Evolutionary conservation across 2,113 vertebrate species (phyloP).

Genomic region (Gambusia holbrooki): DNA sequence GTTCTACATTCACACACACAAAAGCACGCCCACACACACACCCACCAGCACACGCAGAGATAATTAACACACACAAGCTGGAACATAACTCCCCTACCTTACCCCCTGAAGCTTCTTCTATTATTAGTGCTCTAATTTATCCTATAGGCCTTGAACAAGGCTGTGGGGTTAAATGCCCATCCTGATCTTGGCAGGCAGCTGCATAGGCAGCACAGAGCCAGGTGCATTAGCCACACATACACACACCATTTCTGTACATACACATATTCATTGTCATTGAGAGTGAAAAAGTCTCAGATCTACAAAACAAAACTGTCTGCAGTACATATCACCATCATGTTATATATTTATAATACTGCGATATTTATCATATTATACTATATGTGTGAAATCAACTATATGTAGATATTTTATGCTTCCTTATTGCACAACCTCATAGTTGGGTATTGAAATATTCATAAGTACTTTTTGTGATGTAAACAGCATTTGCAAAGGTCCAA

Average conservation of each 20-base stretch:
- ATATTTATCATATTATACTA: rapidly evolving
- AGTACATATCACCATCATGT: not conserved
- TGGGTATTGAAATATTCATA: not conserved
- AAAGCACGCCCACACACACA: not conserved
- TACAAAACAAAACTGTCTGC: not conserved
- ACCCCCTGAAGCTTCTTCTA: conserved; percentile 17
- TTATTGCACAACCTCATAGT: not conserved
- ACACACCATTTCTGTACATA: not conserved
- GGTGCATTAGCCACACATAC: not conserved
- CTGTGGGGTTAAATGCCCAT: conserved; percentile 7
- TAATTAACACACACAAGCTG: conserved; percentile 4
- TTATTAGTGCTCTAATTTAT: conserved; percentile 35
- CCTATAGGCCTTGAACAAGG: conserved; percentile 21
- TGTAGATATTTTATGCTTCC: not conserved
- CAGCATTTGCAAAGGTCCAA: not conserved
- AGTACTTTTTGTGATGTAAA: not conserved
- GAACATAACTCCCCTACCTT: not conserved
- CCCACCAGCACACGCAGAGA: not conserved
- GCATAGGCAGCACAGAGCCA: conserved; percentile 5
- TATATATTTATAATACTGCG: rapidly evolving
- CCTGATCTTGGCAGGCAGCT: conserved; percentile 15
- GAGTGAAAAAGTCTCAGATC: not conserved
- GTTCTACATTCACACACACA: not conserved
- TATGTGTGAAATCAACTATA: not conserved
- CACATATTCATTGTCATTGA: not conserved